Evolutionary conservation across 2,113 vertebrate species (phyloP), one percentile per base, ranked within the genome.

Genomic region (Peromyscus californicus): DNA sequence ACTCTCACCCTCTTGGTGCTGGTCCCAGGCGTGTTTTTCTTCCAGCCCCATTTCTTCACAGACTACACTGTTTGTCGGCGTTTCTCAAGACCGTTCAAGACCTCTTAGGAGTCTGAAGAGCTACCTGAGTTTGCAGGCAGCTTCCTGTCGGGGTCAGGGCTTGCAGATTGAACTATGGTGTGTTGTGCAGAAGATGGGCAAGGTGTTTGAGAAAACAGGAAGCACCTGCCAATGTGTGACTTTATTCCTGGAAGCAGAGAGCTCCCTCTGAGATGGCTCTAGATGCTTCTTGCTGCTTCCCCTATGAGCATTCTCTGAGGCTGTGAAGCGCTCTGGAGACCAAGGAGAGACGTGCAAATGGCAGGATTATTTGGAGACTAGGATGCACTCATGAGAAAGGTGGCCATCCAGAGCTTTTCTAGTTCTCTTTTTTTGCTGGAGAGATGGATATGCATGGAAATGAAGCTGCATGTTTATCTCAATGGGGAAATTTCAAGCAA

Each of bases 131-230:
- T 96, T 96, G 65, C 74, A 98, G 95, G 59, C 70, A 76, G 91
- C 90, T 98, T 98, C 97, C 97, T 98, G 91, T 97, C 92, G 45
- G 9, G 7, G 0, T 97, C 90, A 96, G 19, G 0, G 97, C 97
- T 97, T 95, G 70, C 76, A 92, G 97, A 97, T 96, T 54, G 8
- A 17, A 74, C 63, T 36, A 4, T 22, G 0, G 72, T 65, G 86
- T 94, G 42, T 22, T 97, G 69, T 94, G 89, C 96, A 98, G 96
- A 98, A 97, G 3, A 7, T 90, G 96, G 95, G 95, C 1, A 22
- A 67, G 78, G 95, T 84, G 96, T 76, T 78, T 89, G 76, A 90
- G 97, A 98, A 98, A 98, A 95, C 98, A 98, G 97, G 98, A 98
- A 98, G 79, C 93, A 74, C 79, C 86, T 98, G 97, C 84, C 93